A percentile compares a stretch with the other conserved stretches of the same genome.
phyloP scores from a whole-genome alignment of 2,113 vertebrate species.

The Salvator merianae region DNA sequence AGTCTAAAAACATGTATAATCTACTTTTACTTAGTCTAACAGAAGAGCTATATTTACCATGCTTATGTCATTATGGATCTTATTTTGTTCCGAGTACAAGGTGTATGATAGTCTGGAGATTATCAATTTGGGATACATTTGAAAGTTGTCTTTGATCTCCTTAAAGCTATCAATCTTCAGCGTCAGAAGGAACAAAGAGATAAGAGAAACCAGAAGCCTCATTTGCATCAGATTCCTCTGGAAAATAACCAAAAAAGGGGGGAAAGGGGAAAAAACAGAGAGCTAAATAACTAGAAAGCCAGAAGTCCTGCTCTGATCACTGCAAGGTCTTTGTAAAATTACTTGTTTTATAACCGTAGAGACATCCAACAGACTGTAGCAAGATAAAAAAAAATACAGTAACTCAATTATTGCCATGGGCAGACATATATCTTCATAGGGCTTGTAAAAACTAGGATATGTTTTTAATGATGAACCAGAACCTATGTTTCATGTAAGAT shows the following conservation, averaged over 20 bases:
- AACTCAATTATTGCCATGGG: slow-evolving; percentile 66
- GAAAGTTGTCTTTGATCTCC: slow-evolving; percentile 72
- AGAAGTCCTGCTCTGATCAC: slow-evolving; percentile 59
- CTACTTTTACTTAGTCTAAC: slow-evolving; percentile 70
- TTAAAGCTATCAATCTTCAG: slow-evolving; percentile 68
- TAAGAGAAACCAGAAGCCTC: slow-evolving; percentile 65
- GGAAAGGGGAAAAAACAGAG: slow-evolving; percentile 46
- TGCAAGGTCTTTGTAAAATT: slow-evolving; percentile 62
- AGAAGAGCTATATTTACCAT: slow-evolving; percentile 66
- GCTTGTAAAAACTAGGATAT: slow-evolving; percentile 60
- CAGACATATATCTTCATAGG: slow-evolving; percentile 60
- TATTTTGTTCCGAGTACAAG: slow-evolving; percentile 69
- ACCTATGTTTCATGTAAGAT: slow-evolving; percentile 50
- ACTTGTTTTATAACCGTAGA: slow-evolving; percentile 66
- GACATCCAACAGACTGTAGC: slow-evolving; percentile 57
- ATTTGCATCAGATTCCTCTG: slow-evolving; percentile 70
- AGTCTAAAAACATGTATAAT: slow-evolving; percentile 71
- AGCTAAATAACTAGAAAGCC: slow-evolving; percentile 62
- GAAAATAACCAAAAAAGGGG: slow-evolving; percentile 2
- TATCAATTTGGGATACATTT: slow-evolving; percentile 72
- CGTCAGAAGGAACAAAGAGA: slow-evolving; percentile 69
- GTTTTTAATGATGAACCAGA: slow-evolving; percentile 67
- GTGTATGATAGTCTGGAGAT: slow-evolving; percentile 69
- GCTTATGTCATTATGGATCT: slow-evolving; percentile 69
- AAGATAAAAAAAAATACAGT: slow-evolving; percentile 57